Evolutionary conservation across 2,113 vertebrate species (phyloP).

Genomic region (Hepsetus odoe): DNA sequence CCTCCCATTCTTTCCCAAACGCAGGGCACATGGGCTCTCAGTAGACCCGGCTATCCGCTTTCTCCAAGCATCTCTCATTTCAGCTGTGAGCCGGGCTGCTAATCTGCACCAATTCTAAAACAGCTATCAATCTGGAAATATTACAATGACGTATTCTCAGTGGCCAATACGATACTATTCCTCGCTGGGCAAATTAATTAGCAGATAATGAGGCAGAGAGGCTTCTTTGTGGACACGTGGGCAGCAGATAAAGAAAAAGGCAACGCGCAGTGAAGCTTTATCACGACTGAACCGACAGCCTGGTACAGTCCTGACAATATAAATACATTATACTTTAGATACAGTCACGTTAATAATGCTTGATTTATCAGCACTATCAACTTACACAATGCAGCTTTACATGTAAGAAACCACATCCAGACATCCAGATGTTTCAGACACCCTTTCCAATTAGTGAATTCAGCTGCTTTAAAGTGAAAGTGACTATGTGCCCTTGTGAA

Average conservation of each 20-base stretch:
- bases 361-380: too few species aligned
- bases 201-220: background rate
- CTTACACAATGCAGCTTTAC: too few species aligned
- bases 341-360: background rate
- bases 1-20: background rate
- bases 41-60: background rate
- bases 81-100: background rate
- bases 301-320: background rate
- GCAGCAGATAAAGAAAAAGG: background rate
- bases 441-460: background rate
- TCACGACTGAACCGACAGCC: background rate
- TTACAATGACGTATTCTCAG: background rate
- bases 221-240: background rate
- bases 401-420: too few species aligned
- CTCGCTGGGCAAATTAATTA: background rate
- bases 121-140: background rate
- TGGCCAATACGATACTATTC: background rate
- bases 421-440: background rate
- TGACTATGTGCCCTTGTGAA: too few species aligned
- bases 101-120: background rate
- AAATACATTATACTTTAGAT: background rate
- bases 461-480: background rate
- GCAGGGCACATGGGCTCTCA: background rate
- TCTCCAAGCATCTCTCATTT: background rate
- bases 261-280: background rate